Conservation (phyloP, 1,140 invertebrate species). For the Zaprionus ghesquierei region DNA sequence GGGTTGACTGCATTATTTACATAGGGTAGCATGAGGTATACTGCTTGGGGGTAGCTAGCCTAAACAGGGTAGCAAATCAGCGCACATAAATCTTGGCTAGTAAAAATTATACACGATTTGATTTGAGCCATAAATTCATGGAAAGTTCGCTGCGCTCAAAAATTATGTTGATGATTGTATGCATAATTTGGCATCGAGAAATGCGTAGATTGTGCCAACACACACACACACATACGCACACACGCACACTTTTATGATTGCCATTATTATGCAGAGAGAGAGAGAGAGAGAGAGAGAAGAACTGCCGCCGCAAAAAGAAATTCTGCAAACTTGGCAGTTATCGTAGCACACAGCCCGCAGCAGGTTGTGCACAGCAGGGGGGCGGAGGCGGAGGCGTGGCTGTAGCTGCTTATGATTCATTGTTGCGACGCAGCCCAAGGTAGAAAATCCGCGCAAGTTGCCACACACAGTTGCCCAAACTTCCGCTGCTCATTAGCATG, state of each 20-base stretch:
- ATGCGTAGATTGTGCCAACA: slow-evolving; percentile 8
- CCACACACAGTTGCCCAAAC: background rate
- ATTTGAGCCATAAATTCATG: slow-evolving; percentile 67
- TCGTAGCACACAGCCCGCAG: slow-evolving; percentile 26
- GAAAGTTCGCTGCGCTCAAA: slow-evolving; percentile 34
- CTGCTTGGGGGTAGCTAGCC: background rate
- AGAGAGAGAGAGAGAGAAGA: slow-evolving; percentile 1
- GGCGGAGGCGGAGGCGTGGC: slow-evolving; percentile 4
- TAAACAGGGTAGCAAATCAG: slow-evolving; percentile 38
- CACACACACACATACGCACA: background rate
- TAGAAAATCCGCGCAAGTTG: slow-evolving; percentile 31
- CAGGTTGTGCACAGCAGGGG: slow-evolving; percentile 41
- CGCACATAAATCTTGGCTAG: slow-evolving; percentile 64
- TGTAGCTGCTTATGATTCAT: slow-evolving; percentile 58
- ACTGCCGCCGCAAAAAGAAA: background rate
- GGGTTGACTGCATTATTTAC: slow-evolving; percentile 44
- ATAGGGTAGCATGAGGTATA: too few relatives aligned
- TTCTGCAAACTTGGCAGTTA: slow-evolving; percentile 66
- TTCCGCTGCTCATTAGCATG: slow-evolving; percentile 58
- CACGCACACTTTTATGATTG: slow-evolving; percentile 63
- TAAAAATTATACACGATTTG: slow-evolving; percentile 71
- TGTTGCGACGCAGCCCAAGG: slow-evolving; percentile 51
- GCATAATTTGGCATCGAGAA: slow-evolving; percentile 55
- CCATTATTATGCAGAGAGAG: slow-evolving; percentile 66
- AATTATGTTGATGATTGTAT: slow-evolving; percentile 33